These are phyloP conservation scores for Aphodius sticticus DNA, from an alignment of 2,888 invertebrate species.

Conservation along the genomic window DNA sequence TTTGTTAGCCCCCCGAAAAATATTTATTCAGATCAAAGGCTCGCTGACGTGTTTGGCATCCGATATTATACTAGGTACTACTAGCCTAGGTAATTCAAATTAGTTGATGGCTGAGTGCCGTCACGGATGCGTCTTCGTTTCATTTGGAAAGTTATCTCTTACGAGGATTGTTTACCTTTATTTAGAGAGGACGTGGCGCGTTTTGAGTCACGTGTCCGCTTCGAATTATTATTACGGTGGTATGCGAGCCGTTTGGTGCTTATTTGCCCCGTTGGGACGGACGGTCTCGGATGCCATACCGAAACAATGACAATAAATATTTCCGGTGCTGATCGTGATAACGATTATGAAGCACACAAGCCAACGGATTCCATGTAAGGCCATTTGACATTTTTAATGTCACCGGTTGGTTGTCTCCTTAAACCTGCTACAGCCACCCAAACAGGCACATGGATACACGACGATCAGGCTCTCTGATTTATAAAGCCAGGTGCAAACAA, in stretches of 20 bases:
- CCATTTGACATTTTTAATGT: slow-evolving; percentile 40
- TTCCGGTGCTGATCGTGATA: slow-evolving; percentile 39
- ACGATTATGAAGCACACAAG: slow-evolving; percentile 39
- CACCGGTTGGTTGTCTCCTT: slow-evolving; percentile 26
- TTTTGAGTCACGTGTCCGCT: slow-evolving; percentile 23
- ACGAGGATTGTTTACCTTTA: slow-evolving; percentile 25
- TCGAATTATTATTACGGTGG: slow-evolving; percentile 34
- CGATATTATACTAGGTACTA: not conserved
- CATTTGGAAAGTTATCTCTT: not conserved
- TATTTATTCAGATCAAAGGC: not conserved
- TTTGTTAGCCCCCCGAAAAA: not conserved
- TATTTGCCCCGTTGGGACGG: slow-evolving; percentile 5
- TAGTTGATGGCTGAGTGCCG: not conserved
- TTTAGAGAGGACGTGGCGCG: slow-evolving; percentile 23
- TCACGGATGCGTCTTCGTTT: not conserved
- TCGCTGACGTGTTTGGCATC: not conserved
- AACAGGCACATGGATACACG: not conserved
- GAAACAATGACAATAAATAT: slow-evolving; percentile 41
- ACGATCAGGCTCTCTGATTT: not conserved
- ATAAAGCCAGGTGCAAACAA: not conserved
- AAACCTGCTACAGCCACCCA: slow-evolving; percentile 4
- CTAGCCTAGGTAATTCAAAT: not conserved
- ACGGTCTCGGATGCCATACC: slow-evolving; percentile 26
- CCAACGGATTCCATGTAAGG: slow-evolving; percentile 40
- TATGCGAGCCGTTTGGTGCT: slow-evolving; percentile 25